Conservation (phyloP, 1,140 invertebrate genomes). For the Liolophura sinensis region DNA sequence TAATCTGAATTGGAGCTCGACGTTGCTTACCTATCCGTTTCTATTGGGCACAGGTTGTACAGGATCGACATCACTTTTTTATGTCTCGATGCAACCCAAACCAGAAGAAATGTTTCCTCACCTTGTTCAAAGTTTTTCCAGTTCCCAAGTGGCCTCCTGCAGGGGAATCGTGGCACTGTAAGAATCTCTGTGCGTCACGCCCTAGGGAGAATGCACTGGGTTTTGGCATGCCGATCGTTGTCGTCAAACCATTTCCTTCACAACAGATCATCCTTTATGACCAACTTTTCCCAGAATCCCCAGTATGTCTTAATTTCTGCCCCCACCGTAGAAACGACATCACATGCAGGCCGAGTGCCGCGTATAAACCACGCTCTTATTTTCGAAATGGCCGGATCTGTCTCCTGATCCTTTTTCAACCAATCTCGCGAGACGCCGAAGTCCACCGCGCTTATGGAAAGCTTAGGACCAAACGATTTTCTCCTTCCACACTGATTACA, state of each 20-base stretch:
- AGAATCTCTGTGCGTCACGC: slow-evolving; percentile 4
- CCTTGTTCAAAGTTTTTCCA: slow-evolving; percentile 8
- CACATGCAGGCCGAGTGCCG: background rate
- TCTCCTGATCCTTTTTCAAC: background rate
- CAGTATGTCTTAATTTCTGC: slow-evolving; percentile 4
- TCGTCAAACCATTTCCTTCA: background rate
- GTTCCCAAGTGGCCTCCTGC: slow-evolving; percentile 15
- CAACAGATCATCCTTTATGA: slow-evolving; percentile 3
- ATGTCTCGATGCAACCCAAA: background rate
- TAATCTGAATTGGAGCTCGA: background rate
- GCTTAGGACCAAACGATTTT: background rate
- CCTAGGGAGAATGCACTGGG: slow-evolving; percentile 4
- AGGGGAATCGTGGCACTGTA: slow-evolving; percentile 8
- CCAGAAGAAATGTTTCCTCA: slow-evolving; percentile 8
- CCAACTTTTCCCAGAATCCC: slow-evolving; percentile 5
- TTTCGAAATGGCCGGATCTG: background rate
- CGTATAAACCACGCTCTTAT: background rate
- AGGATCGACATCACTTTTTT: too few species aligned
- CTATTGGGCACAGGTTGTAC: background rate
- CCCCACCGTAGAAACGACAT: background rate
- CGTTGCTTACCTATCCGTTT: too few species aligned
- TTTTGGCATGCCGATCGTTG: background rate
- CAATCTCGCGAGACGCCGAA: background rate
- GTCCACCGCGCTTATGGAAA: too few species aligned
- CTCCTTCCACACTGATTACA: background rate